phyloP scores from a whole-genome alignment of 2,888 invertebrate genomes.

The Dicycla oo region DNA sequence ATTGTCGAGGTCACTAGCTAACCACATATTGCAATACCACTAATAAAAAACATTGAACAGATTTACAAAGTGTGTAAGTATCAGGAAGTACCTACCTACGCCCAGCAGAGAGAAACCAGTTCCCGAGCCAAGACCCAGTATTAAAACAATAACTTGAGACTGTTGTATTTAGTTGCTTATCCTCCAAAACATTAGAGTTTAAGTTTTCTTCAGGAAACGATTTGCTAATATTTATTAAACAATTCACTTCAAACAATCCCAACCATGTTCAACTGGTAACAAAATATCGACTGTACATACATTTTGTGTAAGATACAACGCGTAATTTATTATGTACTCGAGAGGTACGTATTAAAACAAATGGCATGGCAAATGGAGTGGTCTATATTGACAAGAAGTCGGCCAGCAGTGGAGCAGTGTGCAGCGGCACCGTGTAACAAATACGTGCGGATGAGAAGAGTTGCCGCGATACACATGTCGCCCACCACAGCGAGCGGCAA shows the following conservation, averaged over 20 bases:
- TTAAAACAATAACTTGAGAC: constrained; percentile 34
- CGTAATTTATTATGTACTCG: constrained; percentile 3
- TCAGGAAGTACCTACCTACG: too few relatives aligned
- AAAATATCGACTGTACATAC: constrained; percentile 33
- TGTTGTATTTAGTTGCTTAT: constrained; percentile 44
- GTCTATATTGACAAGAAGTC: constrained; percentile 16
- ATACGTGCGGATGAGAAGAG: constrained; percentile 7
- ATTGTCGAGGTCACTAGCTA: too few relatives aligned
- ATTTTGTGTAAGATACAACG: constrained; percentile 3
- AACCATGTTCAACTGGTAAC: constrained; percentile 9
- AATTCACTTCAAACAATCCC: constrained; percentile 37
- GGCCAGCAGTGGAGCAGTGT: background rate
- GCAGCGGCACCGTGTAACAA: background rate
- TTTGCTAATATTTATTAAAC: constrained; percentile 52
- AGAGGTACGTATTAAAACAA: constrained; percentile 28
- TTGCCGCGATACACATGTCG: constrained; percentile 13
- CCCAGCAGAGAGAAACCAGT: background rate
- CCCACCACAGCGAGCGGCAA: background rate
- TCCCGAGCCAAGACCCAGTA: constrained; percentile 21
- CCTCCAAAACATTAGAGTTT: constrained; percentile 40
- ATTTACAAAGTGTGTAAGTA: background rate
- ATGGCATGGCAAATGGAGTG: constrained; percentile 6
- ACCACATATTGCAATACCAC: too few relatives aligned
- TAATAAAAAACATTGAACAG: too few relatives aligned
- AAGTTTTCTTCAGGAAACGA: constrained; percentile 43